Base-by-base conservation (phyloP, 64 coral and sea anemone genomes). In the Actinia tenebrosa region DNA sequence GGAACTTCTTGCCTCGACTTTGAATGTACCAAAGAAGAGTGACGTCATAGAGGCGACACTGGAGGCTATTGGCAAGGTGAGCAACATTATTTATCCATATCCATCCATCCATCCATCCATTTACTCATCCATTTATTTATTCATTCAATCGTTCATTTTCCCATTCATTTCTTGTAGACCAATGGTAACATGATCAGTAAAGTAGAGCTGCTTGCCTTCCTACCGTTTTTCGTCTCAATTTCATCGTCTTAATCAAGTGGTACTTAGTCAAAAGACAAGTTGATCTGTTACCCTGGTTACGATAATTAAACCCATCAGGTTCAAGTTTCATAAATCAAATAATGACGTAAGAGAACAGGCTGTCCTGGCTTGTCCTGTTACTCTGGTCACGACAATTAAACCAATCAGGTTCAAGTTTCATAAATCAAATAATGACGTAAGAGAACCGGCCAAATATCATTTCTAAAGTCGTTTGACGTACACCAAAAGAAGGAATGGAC, bases 191-290 rank as follows among this genome's bases (percentile, higher is more conserved):
- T 55, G 7, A 68, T 83, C 11, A 89, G 56, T 60, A 80, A 54
- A 50, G 87, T 89, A 44, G 87, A 87, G 78, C 15, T 87, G 55
- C n/a, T 87, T 23, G 86, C 86, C 4, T 68, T 50, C 45, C 61
- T 86, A 10, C 84, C 84, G 19, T 86, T 66, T 68, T 69, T 86
- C 47, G 15, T 68, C 60, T 45, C 84, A 45, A 50, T 66, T 50
- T 42, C 84, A 86, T 56, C 30, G 30, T 37, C 30, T 37, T 37
- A 0, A 37, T 37, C 84, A 4, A 86, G 66, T 11, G 60, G 30
- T 45, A 86, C 43, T 66, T 86, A 68, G 27, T 66, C n/a, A 17
- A 62, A 43, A n/a, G 58, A 37, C 30, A 1, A 37, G 30, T 75
- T 30, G 69, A 0, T 26, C n/a, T 75, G 11, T 75, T 42, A 14